Evolutionary conservation across 2,113 vertebrate genomes (phyloP), one percentile per base, ranked within the genome.

Genomic region (Hippocampus mohnikei): DNA sequence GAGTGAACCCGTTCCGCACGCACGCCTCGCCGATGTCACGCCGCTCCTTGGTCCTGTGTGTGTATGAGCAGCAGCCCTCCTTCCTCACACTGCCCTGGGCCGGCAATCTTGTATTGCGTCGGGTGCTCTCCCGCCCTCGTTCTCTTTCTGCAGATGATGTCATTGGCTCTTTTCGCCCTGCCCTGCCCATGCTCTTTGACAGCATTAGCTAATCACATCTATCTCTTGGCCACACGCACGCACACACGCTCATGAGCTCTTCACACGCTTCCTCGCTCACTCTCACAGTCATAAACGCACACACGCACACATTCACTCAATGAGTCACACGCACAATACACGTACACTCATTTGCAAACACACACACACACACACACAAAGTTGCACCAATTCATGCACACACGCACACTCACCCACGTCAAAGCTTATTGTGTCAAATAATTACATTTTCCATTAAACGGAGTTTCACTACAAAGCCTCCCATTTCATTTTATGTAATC

Each of bases 61-160:
- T 76, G 68, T 92, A 84, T 87, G 86, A 87, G 84, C 83, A 74
- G 83, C 81, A n/a, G 50, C 21, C 48, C 37, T 68, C 66, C 82
- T 77, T 75, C 74, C 82, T 80, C 72, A 72, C 77, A 67, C 81
- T 81, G 81, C 81, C 77, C 72, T n/a, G 76, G 75, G 89, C 83
- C 23, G 61, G 9, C 37, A n/a, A 40, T 3, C 63, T 65, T 27
- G 42, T 4, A 46, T 65, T 46, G n/a, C 23, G 46, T 27, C 20
- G 42, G 70, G 68, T 13, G 73, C 81, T 83, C 87, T 87, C 81
- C 50, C 76, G 16, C 71, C 73, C 72, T 71, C 79, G 75, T 79
- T 82, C 84, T 71, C 81, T 29, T 90, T 84, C 78, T 71, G 9
- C 44, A 81, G 75, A 90, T 95, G 94, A 95, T 94, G 94, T 95